Conservation (phyloP, 2,888 invertebrate genomes). For the Meteorus cinctellus region DNA sequence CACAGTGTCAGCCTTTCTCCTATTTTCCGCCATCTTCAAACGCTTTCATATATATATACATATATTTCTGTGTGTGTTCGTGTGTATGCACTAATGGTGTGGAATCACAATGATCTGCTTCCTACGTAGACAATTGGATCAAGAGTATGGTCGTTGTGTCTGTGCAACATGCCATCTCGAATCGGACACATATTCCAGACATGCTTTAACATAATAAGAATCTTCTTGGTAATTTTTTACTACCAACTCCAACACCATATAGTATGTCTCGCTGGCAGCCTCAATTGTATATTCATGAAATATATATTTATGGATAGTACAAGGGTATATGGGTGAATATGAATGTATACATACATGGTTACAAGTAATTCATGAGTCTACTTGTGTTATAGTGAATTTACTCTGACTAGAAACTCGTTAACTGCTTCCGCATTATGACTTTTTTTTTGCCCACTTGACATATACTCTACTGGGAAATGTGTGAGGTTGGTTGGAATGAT, state of each 20-base stretch:
- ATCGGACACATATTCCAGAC: neutral
- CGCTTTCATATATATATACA: slow-evolving; percentile 29
- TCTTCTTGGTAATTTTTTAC: neutral
- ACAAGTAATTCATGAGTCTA: neutral
- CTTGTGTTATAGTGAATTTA: slow-evolving; percentile 9
- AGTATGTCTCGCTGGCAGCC: neutral
- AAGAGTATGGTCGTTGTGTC: neutral
- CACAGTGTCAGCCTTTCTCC: slow-evolving; percentile 29
- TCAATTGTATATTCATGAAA: neutral
- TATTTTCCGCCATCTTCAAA: slow-evolving; percentile 34
- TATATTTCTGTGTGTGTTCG: slow-evolving; percentile 31
- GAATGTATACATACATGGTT: neutral
- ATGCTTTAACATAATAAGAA: neutral
- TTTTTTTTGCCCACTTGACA: slow-evolving; percentile 1
- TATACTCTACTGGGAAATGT: neutral
- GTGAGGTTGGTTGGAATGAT: neutral
- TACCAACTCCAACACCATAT: neutral
- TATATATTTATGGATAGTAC: neutral
- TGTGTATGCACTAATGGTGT: slow-evolving; percentile 30
- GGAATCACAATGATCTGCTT: slow-evolving; percentile 15
- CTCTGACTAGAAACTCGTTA: slow-evolving; percentile 20
- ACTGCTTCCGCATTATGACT: neutral
- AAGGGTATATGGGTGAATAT: neutral
- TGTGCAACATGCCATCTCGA: neutral
- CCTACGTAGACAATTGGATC: slow-evolving; percentile 3